Base-by-base conservation (phyloP, 2,113 vertebrate species). In the Herpailurus yagouaroundi region DNA sequence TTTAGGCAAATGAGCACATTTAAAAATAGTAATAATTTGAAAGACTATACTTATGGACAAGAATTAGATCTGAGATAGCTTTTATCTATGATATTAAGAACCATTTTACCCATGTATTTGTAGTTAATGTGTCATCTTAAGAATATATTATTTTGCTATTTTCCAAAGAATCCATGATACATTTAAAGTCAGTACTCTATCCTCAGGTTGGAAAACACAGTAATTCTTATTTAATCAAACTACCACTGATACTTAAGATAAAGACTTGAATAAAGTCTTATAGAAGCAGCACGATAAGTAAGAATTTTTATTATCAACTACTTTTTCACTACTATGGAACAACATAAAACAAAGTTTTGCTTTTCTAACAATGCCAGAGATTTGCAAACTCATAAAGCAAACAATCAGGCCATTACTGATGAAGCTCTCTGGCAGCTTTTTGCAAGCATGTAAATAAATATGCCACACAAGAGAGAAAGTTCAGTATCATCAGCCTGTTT, bases 51-150 rank as follows among this genome's bases (percentile, higher is more conserved):
- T 73, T 74, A 71, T 27, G 25, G 48, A 5, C 55, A 91, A 97
- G 60, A 91, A 94, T 76, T 76, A 91, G 31, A 96, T 69, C 13
- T 79, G 4, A 96, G 29, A 93, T 0, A 91, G 63, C 12, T 89
- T 84, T 86, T 48, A 91, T 13, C 57, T 73, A 79, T 96, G 52
- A 95, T 38, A 97, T 88, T 93, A 92, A 94, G n/a, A 94, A 96
- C 1, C 36, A 93, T 89, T 83, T 94, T 82, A 97, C 50, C 52
- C 57, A 50, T 36, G 19, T 88, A 68, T 88, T 60, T 97, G 1
- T 41, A 94, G 85, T 94, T 83, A 95, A 95, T 91, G 52, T 96
- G n/a, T 74, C 66, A 88, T 33, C 64, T 89, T 95, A 60, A 91
- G 68, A 94, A 95, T 66, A 66, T 33, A 60, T 33, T 60, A 83